Base-by-base conservation (phyloP, 2,113 vertebrate genomes). In the Psittacara wagleri region DNA sequence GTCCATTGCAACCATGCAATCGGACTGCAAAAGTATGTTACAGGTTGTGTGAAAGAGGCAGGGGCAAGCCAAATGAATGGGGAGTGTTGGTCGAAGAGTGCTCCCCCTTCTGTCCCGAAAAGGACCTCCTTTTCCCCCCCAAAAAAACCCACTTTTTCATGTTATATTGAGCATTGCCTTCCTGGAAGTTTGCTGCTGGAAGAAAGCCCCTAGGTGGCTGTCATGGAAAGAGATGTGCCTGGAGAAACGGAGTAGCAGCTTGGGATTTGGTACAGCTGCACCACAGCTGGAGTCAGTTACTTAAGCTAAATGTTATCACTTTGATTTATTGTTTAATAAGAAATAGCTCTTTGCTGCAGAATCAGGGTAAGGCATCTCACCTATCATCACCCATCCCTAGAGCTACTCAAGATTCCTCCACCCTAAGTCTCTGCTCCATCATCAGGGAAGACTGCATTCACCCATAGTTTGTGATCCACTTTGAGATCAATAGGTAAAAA, bases 61-160 rank as follows among this genome's bases (percentile, higher is more conserved):
- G 13, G 37, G 66, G 6, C 4, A 28, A 80, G 31, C 22, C 24
- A n/a, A 10, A 35, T 11, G 25, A 57, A 7, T 1, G 24, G n/a
- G 25, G 63, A 61, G 3, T 3, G 10, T 9, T 33, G 39, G 16
- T 12, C 33, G 31, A 22, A n/a, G 17, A 16, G 33, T 46, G 23
- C 35, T 49, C 12, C 19, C 17, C 7, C 23, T 12, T 22, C 20
- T 44, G 55, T 48, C 22, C 37, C 55, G 27, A 33, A 76, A 88
- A 24, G 35, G 29, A n/a, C 1, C 9, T 37, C 17, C 48, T 67
- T 67, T 35, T 6, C 5, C 2, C 51, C 51, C 22, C n/a, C 1
- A 6, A 12, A 13, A 14, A 17, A 22, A 0, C 6, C 2, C 13
- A 6, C 17, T 67, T 44, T 35, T 22, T 33, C 9, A 0, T 17